Conservation (phyloP, 2,888 invertebrate species). For the Patella depressa region DNA sequence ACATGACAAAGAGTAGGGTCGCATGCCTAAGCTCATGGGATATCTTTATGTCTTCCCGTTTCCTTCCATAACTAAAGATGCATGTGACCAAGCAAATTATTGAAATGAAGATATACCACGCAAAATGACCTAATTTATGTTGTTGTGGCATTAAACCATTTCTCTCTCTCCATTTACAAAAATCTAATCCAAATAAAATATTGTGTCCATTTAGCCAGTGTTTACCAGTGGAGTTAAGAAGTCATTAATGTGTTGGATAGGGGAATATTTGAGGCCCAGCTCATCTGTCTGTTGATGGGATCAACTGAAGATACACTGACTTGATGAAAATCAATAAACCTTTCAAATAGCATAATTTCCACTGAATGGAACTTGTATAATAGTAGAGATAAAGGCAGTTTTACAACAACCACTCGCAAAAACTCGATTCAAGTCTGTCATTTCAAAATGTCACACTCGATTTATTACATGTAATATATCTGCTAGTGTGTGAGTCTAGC, state of each 20-base stretch:
- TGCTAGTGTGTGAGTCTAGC: background rate
- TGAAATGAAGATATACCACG: no score
- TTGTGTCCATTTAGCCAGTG: conserved; percentile 2
- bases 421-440: background rate
- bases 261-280: conserved; percentile 7
- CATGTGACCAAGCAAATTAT: no score
- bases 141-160: no score
- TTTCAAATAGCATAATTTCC: conserved; percentile 12
- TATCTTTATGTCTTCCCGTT: no score
- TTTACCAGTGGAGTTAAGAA: background rate
- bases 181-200: conserved; percentile 5
- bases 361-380: conserved; percentile 2
- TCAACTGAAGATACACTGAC: conserved; percentile 10
- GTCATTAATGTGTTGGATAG: conserved; percentile 10
- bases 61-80: no score
- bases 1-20: no score
- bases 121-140: no score
- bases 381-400: conserved; percentile 9
- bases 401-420: background rate
- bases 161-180: background rate
- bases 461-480: conserved; percentile 5
- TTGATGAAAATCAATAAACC: conserved; percentile 11
- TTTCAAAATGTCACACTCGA: conserved; percentile 8
- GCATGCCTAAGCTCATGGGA: no score
- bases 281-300: conserved; percentile 3